Evolutionary conservation across 1,140 invertebrate genomes (phyloP).

Genomic region (Platorchestia sp.): DNA sequence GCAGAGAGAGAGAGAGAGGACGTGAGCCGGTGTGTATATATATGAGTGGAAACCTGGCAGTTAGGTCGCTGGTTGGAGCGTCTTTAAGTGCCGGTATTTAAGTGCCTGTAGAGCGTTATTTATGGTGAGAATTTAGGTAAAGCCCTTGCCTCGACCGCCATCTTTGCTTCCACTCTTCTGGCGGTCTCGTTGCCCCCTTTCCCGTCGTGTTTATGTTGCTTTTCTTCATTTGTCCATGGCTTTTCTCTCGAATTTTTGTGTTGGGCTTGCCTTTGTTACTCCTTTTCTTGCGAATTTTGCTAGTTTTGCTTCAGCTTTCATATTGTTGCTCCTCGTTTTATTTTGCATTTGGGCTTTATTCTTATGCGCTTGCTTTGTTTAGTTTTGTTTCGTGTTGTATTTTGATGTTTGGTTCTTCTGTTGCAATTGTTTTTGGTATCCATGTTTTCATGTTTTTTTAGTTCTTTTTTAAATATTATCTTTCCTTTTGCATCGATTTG

Average conservation of each 20-base stretch:
- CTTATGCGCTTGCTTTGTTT: too few relatives aligned
- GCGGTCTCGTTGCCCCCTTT: background rate
- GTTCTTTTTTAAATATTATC: too few relatives aligned
- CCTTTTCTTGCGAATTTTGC: background rate
- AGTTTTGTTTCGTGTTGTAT: too few relatives aligned
- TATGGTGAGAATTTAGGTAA: conserved; percentile 53
- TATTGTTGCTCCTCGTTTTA: background rate
- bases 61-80: conserved; percentile 45
- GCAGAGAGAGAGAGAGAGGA: background rate
- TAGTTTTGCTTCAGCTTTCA: background rate
- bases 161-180: conserved; percentile 12
- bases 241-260: background rate
- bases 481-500: too few relatives aligned
- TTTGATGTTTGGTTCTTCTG: too few relatives aligned
- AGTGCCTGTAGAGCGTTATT: conserved; percentile 36
- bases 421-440: too few relatives aligned
- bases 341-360: too few relatives aligned
- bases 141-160: background rate
- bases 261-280: background rate
- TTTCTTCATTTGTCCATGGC: background rate
- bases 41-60: conserved; percentile 22
- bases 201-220: background rate
- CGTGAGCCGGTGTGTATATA: background rate
- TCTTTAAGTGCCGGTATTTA: conserved; percentile 54
- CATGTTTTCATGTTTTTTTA: too few relatives aligned